These are phyloP conservation scores for Microctonus aethiopoides DNA, from an alignment of 2,888 invertebrate genomes.

Conservation along the genomic window DNA sequence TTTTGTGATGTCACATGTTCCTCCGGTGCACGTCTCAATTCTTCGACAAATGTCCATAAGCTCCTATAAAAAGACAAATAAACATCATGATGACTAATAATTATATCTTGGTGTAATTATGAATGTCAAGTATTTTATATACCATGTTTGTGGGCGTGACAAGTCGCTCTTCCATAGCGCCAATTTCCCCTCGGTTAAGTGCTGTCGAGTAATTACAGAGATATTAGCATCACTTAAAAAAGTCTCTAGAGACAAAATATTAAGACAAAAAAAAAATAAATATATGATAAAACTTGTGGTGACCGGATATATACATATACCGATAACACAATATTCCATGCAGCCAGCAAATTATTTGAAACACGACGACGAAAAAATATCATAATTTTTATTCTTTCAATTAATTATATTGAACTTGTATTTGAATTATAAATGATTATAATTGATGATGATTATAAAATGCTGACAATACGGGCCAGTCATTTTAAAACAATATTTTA, in stretches of 20 bases:
- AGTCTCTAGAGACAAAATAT: constrained; percentile 5
- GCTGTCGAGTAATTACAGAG: constrained; percentile 48
- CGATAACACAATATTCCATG: constrained; percentile 18
- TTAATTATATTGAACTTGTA: background rate
- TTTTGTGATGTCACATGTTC: constrained; percentile 49
- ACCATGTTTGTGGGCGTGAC: constrained; percentile 59
- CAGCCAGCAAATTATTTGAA: constrained; percentile 4
- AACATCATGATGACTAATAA: background rate
- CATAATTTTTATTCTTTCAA: constrained; percentile 7
- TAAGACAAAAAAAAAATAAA: constrained; percentile 11
- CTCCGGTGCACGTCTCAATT: constrained; percentile 55
- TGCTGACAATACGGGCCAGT: background rate
- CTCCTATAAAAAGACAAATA: constrained; percentile 46
- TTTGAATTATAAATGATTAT: background rate
- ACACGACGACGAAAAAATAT: background rate
- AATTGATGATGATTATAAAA: background rate
- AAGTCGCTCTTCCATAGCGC: constrained; percentile 65
- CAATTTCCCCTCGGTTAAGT: constrained; percentile 65
- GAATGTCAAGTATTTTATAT: constrained; percentile 39
- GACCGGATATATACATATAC: constrained; percentile 17
- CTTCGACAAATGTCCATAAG: constrained; percentile 58
- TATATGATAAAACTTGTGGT: background rate
- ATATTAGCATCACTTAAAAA: constrained; percentile 39
- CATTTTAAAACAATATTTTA: background rate
- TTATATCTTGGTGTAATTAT: constrained; percentile 3